phyloP scores from a whole-genome alignment of 92 coral and sea anemone genomes.

The Parazoanthus swiftii region DNA sequence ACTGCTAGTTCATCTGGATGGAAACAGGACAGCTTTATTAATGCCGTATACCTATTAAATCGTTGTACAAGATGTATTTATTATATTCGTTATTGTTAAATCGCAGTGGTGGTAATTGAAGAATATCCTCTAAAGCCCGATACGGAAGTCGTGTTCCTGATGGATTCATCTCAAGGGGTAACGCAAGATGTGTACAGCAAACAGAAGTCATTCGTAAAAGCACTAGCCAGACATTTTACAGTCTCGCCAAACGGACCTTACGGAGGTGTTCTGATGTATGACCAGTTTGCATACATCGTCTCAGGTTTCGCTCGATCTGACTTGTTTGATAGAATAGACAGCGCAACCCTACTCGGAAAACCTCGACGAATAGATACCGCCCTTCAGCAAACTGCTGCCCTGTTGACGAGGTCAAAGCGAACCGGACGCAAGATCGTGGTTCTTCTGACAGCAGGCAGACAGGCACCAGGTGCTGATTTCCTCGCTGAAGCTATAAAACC shows the following conservation, averaged over 20 bases:
- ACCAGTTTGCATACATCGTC: constrained; percentile 57
- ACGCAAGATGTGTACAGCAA: constrained; percentile 57
- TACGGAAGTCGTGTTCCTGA: constrained; percentile 79
- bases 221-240: constrained; percentile 52
- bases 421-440: constrained; percentile 56
- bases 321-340: constrained; percentile 56
- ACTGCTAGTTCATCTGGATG: no score
- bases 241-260: constrained; percentile 78
- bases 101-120: constrained; percentile 11
- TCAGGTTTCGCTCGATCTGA: constrained; percentile 52
- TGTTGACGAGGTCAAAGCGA: constrained; percentile 57
- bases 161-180: constrained; percentile 78
- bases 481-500: constrained; percentile 63
- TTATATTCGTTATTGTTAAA: background rate
- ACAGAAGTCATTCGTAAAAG: constrained; percentile 72
- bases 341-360: constrained; percentile 58
- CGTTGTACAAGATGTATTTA: no score
- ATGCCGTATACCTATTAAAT: no score
- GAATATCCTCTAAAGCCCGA: constrained; percentile 42
- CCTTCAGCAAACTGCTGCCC: constrained; percentile 55
- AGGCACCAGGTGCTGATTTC: constrained; percentile 55
- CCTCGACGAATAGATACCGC: constrained; percentile 69
- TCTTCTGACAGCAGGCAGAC: constrained; percentile 67
- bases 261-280: constrained; percentile 77
- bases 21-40: no score